Base-by-base conservation (phyloP, 1,140 invertebrate genomes). In the Proctacanthus coquilletti region DNA sequence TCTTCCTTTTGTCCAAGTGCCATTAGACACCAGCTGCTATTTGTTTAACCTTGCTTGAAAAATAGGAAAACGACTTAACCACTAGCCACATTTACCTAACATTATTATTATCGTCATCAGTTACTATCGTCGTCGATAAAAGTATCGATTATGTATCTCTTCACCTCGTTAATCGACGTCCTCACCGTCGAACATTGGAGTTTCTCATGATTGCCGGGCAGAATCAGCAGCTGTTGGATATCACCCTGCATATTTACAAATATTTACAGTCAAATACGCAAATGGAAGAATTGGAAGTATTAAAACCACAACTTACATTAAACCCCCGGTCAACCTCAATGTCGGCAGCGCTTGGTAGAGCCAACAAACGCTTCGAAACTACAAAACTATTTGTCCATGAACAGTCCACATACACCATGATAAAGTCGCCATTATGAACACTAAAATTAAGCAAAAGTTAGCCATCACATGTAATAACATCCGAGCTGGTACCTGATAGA, bases 401-500 rank as follows among this genome's bases (percentile, higher is more conserved):
- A 39, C 56, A 59, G 41, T 59, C 56, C 40, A 58, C 49, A 46
- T 56, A 56, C 46, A 59, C 53, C 38, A 53, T 56, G 49, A 59
- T 58, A 42, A 58, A 59, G 53, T 58, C 55, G 44, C 56, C 55
- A 51, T 58, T 58, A 47, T 58, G 48, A 48, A 59, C 52, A 45
- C 55, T 59, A 40, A 23, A 38, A 38, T 19, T 14, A 14, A 31
- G 15, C 5, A 31, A 9, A 31, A 31, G 5, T n/a, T n/a, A n/a
- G n/a, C n/a, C n/a, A n/a, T n/a, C n/a, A n/a, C n/a, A n/a, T n/a
- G n/a, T n/a, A n/a, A n/a, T n/a, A n/a, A n/a, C n/a, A n/a, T n/a
- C n/a, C n/a, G n/a, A n/a, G n/a, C n/a, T n/a, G n/a, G n/a, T 38
- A 59, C 56, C 56, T 59, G 49, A 59, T 58, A 44, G 56, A 53